Base-by-base conservation (phyloP, 2,113 vertebrate genomes). In the Rostratula benghalensis region DNA sequence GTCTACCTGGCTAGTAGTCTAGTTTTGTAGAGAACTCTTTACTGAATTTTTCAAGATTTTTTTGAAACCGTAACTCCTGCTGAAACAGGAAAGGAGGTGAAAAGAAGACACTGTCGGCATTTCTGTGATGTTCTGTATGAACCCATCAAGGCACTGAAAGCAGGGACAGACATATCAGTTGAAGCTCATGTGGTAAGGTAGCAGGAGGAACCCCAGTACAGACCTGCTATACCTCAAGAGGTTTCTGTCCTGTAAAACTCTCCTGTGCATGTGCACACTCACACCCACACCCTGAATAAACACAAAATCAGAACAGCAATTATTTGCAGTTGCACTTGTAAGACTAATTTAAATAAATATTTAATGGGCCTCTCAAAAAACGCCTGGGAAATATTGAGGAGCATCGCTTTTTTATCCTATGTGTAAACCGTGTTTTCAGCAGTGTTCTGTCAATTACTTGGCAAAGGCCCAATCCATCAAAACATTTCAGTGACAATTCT, bases 391-490 rank as follows among this genome's bases (percentile, higher is more conserved):
- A 60, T 19, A 7, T 23, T 84, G 31, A 64, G 73, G 84, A 43
- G 16, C 68, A 60, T 71, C 6, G 16, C 18, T 57, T 90, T 20
- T 0, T 81, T 78, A 81, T 87, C 48, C 57, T 19, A 68, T 71
- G 28, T 24, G 8, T 69, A 75, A 91, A 78, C n/a, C 71, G 18
- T 35, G 78, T 87, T 94, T 81, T 73, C 46, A 84, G n/a, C 50
- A 59, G 15, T 13, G 9, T 45, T 90, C 69, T 81, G 13, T 68
- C 60, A 84, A 13, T 53, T 73, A 65, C 27, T 46, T 56, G 53
- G 33, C 43, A 82, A 87, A 95, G 57, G 11, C 30, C 13, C 79
- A 50, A 57, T 80, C n/a, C 8, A 41, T 63, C 45, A 83, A 78
- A 51, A 68, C 22, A 65, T 71, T 46, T 68, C 41, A 70, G 27